Conservation (phyloP, 2,113 vertebrate genomes). For the Pogonocichla stellata region DNA sequence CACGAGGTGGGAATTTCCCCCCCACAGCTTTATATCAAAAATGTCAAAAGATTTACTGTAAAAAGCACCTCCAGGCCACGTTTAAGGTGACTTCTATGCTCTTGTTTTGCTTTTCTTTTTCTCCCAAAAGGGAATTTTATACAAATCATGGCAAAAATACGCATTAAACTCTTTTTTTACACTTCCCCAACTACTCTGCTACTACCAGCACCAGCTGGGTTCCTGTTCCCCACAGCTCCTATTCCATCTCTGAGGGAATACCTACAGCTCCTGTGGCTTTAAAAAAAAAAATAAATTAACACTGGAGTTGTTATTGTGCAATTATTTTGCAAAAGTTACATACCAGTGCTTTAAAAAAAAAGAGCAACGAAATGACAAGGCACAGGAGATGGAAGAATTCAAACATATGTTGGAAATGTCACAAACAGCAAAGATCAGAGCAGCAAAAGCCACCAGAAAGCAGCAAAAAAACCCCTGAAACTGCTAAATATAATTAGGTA, state of each 20-base stretch:
- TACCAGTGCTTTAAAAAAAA: neutral
- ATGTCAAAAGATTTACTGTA: neutral
- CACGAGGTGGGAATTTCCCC: neutral
- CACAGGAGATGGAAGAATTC: neutral
- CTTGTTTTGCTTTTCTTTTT: neutral
- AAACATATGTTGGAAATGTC: constrained; percentile 36
- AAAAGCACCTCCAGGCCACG: constrained; percentile 1
- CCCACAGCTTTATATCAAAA: neutral
- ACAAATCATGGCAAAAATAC: neutral
- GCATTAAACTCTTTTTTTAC: neutral
- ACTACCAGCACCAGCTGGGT: neutral
- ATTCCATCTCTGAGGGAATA: neutral
- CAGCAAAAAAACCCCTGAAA: neutral
- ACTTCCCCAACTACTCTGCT: neutral
- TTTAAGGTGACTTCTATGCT: neutral
- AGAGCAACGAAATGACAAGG: neutral
- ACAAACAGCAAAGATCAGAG: neutral
- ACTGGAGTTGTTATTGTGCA: neutral
- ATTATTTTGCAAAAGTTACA: neutral
- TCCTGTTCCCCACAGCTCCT: rapidly evolving
- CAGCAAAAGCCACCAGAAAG: neutral
- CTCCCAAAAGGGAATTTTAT: neutral
- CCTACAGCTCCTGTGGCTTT: neutral
- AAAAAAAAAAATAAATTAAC: neutral
- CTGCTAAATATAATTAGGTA: constrained; percentile 14